A percentile compares a stretch with the other conserved stretches of the same genome.
phyloP scores from a whole-genome alignment of 2,113 vertebrate species.

The Trachemys scripta region DNA sequence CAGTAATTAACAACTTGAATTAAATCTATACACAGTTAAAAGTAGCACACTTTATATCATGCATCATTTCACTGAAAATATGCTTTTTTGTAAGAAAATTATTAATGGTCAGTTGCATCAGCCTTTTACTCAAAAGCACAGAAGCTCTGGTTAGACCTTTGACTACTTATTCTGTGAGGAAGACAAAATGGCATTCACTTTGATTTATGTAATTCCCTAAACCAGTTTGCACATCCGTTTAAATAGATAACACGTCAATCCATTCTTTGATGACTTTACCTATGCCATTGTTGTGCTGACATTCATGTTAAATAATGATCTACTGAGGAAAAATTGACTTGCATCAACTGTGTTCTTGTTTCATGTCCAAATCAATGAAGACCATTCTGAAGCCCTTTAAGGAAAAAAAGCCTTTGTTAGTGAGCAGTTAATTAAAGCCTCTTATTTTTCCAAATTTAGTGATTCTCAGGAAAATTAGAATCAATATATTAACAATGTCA shows the following conservation, averaged over 20 bases:
- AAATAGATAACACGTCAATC: neutral
- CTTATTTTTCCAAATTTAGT: slow-evolving; percentile 42
- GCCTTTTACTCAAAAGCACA: slow-evolving; percentile 32
- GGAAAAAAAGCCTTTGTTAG: no score
- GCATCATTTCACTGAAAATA: neutral
- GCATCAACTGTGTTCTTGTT: slow-evolving; percentile 33
- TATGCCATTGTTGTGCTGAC: neutral
- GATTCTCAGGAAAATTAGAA: slow-evolving; percentile 59
- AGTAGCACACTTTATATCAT: neutral
- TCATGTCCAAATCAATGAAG: slow-evolving; percentile 60
- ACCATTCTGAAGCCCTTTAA: slow-evolving; percentile 31
- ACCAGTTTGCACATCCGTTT: slow-evolving; percentile 29
- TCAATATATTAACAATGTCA: slow-evolving; percentile 61
- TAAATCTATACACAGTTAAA: slow-evolving; percentile 12
- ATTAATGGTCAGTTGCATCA: slow-evolving; percentile 8
- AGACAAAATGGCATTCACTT: slow-evolving; percentile 44
- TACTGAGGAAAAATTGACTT: slow-evolving; percentile 10
- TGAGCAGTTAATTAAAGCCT: slow-evolving; percentile 1
- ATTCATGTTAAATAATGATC: slow-evolving; percentile 14
- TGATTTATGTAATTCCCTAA: slow-evolving; percentile 54
- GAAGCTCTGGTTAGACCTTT: slow-evolving; percentile 38
- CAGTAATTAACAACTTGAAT: neutral
- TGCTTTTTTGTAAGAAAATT: slow-evolving; percentile 15
- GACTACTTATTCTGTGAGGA: slow-evolving; percentile 17
- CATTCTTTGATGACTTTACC: slow-evolving; percentile 16